Base-by-base conservation (phyloP, 2,113 vertebrate genomes). In the Ia io region DNA sequence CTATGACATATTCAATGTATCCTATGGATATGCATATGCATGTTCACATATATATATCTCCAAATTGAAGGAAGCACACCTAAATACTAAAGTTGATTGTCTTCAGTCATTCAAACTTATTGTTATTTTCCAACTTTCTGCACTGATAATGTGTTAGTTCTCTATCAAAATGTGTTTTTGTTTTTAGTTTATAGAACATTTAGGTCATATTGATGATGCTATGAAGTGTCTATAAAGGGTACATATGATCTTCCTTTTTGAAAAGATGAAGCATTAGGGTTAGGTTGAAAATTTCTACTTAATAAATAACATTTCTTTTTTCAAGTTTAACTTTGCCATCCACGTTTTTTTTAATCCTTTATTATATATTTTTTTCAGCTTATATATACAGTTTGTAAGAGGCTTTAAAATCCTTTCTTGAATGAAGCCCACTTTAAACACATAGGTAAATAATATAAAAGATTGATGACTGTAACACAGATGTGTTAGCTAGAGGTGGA, bases 341-440 rank as follows among this genome's bases (percentile, higher is more conserved):
- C 16, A 16, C 51, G 20, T n/a, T 91, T 79, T 59, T 92, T 67
- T 67, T 51, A 71, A 35, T 49, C 44, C 5, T 23, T 84, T 77
- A 77, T 65, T 71, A 71, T 42, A 88, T 30, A 42, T 84, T 91
- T 86, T 85, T 73, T 90, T 95, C 73, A 17, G 1, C 23, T 95
- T 71, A 14, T 20, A 63, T 49, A 40, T 74, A 10, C 12, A 30
- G 13, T 53, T 90, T 86, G 28, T 40, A 56, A 70, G 12, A 84
- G 22, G 32, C 49, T 93, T 94, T 93, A 74, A 70, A 85, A 84
- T 92, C 35, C 10, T 63, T 80, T 69, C 71, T 88, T 35, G 22
- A 93, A 44, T 80, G 9, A 65, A 65, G 23, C 32, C 30, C n/a
- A 85, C 37, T 12, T 25, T 84, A 91, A 76, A 76, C 20, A 84